These are phyloP conservation scores for Keiferia lycopersicella DNA, from an alignment of 2,888 invertebrate species.

Conservation along the genomic window DNA sequence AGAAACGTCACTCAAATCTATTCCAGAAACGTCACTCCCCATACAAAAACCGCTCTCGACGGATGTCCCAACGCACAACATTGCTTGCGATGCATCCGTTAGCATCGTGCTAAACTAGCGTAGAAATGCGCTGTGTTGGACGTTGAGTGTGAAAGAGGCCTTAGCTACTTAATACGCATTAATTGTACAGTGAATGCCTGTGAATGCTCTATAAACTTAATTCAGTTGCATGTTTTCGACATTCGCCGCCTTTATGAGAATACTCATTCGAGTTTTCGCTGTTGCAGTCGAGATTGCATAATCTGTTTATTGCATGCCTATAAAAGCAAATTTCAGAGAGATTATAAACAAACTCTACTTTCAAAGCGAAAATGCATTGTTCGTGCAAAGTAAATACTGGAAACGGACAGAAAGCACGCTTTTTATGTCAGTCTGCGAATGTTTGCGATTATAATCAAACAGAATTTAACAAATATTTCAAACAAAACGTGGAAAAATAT, in stretches of 20 bases:
- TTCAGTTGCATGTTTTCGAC: conserved; percentile 7
- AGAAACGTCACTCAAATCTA: too few species aligned
- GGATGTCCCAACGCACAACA: too few species aligned
- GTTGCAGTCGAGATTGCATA: not conserved
- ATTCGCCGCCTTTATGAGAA: conserved; percentile 4
- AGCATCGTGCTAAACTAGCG: too few species aligned
- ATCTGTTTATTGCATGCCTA: conserved; percentile 7
- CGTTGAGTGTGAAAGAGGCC: too few species aligned
- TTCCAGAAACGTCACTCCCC: too few species aligned
- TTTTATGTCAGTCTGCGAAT: conserved; percentile 1
- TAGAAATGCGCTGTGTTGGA: too few species aligned
- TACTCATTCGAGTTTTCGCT: conserved; percentile 10
- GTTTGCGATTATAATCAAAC: not conserved
- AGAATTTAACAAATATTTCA: too few species aligned
- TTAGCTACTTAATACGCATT: too few species aligned
- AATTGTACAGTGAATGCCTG: not conserved
- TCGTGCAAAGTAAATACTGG: not conserved
- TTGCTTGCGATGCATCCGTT: too few species aligned
- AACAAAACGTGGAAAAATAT: too few species aligned
- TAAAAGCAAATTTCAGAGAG: not conserved
- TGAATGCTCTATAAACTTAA: not conserved
- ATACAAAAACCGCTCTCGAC: too few species aligned
- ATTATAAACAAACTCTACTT: not conserved
- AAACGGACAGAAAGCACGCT: not conserved
- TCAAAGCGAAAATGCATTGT: not conserved